Percentiles rank a stretch among this genome's conserved stretches.
These are phyloP conservation scores for Cynoglossus semilaevis DNA, from an alignment of 2,113 vertebrate genomes.

Conservation along the genomic window DNA sequence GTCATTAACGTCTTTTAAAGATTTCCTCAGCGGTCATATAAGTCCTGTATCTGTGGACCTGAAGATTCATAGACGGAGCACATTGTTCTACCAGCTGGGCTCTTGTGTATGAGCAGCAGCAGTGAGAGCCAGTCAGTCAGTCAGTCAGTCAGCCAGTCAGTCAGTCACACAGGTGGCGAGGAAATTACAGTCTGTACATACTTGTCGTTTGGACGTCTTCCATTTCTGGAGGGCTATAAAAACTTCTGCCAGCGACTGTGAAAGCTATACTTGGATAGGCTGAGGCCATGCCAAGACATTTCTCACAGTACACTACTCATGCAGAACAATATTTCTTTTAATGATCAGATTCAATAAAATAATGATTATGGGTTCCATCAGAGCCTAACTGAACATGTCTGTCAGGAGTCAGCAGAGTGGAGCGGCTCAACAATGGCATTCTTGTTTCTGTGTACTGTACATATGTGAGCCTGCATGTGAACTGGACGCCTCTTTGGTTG, in stretches of 20 bases:
- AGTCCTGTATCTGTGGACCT: slow-evolving; percentile 19
- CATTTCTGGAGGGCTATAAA: slow-evolving; percentile 66
- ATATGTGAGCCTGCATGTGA: slow-evolving; percentile 18
- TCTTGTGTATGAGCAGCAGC: slow-evolving; percentile 23
- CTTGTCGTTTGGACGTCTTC: slow-evolving; percentile 59
- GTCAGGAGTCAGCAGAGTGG: slow-evolving; percentile 12
- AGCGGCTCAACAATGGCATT: slow-evolving; percentile 35
- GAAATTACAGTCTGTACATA: slow-evolving; percentile 63
- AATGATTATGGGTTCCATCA: slow-evolving; percentile 42
- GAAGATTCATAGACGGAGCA: slow-evolving; percentile 46
- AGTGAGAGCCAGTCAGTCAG: slow-evolving; percentile 18
- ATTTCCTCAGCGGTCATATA: slow-evolving; percentile 34
- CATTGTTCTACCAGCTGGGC: slow-evolving; percentile 65
- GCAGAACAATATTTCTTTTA: slow-evolving; percentile 45
- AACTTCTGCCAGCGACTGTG: slow-evolving; percentile 58
- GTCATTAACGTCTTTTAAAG: slow-evolving; percentile 68
- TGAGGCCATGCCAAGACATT: slow-evolving; percentile 47
- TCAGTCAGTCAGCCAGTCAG: slow-evolving; percentile 21
- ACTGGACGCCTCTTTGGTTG: slow-evolving; percentile 14
- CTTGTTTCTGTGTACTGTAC: slow-evolving; percentile 23
- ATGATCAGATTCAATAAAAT: slow-evolving; percentile 52
- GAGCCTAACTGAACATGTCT: slow-evolving; percentile 13
- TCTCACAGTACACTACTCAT: slow-evolving; percentile 31
- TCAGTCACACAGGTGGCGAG: slow-evolving; percentile 69
- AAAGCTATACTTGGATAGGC: slow-evolving; percentile 64